Evolutionary conservation across 2,888 invertebrate species (phyloP).

Genomic region (Drosophila buzzatii): DNA sequence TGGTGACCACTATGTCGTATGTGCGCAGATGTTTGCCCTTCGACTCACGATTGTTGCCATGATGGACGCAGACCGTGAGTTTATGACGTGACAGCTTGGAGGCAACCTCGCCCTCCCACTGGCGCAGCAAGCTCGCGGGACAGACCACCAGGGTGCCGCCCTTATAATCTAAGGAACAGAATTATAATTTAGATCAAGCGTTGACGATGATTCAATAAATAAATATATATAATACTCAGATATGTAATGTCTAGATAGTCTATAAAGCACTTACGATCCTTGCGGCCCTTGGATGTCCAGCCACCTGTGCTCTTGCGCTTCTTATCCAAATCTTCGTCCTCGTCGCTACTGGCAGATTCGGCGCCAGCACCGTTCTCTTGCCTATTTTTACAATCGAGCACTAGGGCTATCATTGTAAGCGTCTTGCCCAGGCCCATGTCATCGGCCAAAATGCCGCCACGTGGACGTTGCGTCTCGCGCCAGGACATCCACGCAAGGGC

Average conservation of each 20-base stretch:
- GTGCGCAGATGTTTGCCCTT: slow-evolving; percentile 88
- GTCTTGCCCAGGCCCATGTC: slow-evolving; percentile 88
- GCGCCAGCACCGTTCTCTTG: slow-evolving; percentile 60
- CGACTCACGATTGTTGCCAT: slow-evolving; percentile 91
- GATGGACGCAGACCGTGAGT: slow-evolving; percentile 90
- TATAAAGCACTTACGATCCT: slow-evolving; percentile 68
- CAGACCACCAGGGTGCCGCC: slow-evolving; percentile 96
- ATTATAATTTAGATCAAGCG: neutral
- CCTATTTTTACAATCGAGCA: slow-evolving; percentile 87
- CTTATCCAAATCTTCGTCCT: slow-evolving; percentile 47
- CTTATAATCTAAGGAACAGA: slow-evolving; percentile 83
- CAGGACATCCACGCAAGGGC: slow-evolving; percentile 95
- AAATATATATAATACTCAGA: neutral
- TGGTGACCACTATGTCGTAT: slow-evolving; percentile 94
- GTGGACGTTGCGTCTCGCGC: slow-evolving; percentile 94
- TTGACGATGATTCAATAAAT: neutral
- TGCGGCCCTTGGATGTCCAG: slow-evolving; percentile 82
- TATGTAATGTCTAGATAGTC: neutral
- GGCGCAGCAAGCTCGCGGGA: slow-evolving; percentile 95
- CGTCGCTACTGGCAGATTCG: slow-evolving; percentile 62
- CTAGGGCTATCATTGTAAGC: slow-evolving; percentile 91
- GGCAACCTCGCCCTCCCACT: slow-evolving; percentile 94
- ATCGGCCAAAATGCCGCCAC: slow-evolving; percentile 94
- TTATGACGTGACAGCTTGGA: slow-evolving; percentile 88
- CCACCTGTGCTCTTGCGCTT: slow-evolving; percentile 30